Base-by-base conservation (phyloP, 2,888 invertebrate genomes). In the Gandaritis pyraliata region DNA sequence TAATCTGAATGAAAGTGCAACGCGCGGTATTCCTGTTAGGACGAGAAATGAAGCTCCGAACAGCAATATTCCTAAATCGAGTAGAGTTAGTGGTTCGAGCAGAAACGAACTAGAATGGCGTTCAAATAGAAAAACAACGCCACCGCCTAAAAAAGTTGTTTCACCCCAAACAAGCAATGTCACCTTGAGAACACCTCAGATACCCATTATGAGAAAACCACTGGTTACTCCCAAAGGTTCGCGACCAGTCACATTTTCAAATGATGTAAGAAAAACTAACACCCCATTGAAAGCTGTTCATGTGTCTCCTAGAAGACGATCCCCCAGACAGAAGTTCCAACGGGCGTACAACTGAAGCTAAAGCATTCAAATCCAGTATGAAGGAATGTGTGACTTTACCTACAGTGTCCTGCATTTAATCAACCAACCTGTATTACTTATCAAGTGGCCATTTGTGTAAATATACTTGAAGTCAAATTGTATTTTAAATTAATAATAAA, bases 121-220 rank as follows among this genome's bases (percentile, higher is more conserved):
- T 38, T 70, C 72, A 33, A 80, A 75, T 53, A 84, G 81, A 58
- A 87, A 87, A 68, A 78, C 79, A 1, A 83, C 86, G 12, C 82
- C 87, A 16, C 82, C 86, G 0, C 72, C 74, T 2, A 90, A 86
- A 67, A 88, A 82, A 66, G 70, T 84, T 1, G 72, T 82, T 50
- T 90, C 90, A 12, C 90, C 91, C n/a, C 83, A 77, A 64, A 66
- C 66, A 71, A 83, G 72, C 60, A 51, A 64, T 36, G 61, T 71
- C 11, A 61, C 76, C 33, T 61, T 73, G 45, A 87, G 82, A 67
- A 85, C 85, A 1, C 85, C 86, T 18, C 87, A 86, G 69, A 81
- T 85, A 58, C 95, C 95, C 2, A 90, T 93, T 50, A 90, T 95
- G 68, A 95, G 94, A 72, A 94, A 93, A 75, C 86, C 94, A 8